A percentile compares a stretch with the other conserved stretches of the same genome.
These are phyloP conservation scores for Opisthograptis luteolata DNA, from an alignment of 2,888 invertebrate species.

Conservation along the genomic window DNA sequence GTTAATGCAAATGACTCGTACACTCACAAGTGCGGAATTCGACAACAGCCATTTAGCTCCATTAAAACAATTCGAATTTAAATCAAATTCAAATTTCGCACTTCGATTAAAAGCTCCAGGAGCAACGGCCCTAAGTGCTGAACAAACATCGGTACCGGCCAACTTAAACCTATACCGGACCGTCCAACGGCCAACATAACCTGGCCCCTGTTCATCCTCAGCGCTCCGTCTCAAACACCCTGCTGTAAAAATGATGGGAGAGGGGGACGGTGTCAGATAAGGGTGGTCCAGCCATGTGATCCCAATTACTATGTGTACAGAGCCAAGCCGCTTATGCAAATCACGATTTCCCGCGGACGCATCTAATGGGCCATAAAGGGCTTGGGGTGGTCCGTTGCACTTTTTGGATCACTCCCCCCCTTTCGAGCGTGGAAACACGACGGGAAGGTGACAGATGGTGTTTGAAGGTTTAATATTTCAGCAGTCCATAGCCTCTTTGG, in stretches of 20 bases:
- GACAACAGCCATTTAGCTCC: conserved; percentile 60
- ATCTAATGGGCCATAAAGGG: conserved; percentile 77
- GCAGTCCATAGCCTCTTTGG: background rate
- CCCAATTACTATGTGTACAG: conserved; percentile 81
- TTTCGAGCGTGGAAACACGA: conserved; percentile 9
- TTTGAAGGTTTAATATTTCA: background rate
- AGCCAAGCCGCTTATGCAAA: conserved; percentile 84
- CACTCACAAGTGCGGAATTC: conserved; percentile 47
- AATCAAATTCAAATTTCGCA: conserved; percentile 81
- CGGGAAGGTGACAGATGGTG: conserved; percentile 22
- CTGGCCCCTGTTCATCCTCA: conserved; percentile 45
- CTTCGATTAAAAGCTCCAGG: conserved; percentile 80
- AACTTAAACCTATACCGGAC: conserved; percentile 68
- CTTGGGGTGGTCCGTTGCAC: conserved; percentile 62
- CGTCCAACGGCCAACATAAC: conserved; percentile 54
- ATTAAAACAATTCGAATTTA: conserved; percentile 78
- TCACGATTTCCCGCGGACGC: conserved; percentile 80
- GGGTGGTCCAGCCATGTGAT: conserved; percentile 71
- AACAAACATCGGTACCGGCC: conserved; percentile 72
- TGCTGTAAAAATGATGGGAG: conserved; percentile 35
- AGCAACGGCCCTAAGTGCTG: conserved; percentile 75
- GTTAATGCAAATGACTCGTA: conserved; percentile 70
- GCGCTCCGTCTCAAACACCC: conserved; percentile 29
- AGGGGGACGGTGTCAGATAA: conserved; percentile 48
- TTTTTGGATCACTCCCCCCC: conserved; percentile 54